These are phyloP conservation scores for Heterodera carotae DNA, from an alignment of 1,140 invertebrate genomes.

Conservation along the genomic window DNA sequence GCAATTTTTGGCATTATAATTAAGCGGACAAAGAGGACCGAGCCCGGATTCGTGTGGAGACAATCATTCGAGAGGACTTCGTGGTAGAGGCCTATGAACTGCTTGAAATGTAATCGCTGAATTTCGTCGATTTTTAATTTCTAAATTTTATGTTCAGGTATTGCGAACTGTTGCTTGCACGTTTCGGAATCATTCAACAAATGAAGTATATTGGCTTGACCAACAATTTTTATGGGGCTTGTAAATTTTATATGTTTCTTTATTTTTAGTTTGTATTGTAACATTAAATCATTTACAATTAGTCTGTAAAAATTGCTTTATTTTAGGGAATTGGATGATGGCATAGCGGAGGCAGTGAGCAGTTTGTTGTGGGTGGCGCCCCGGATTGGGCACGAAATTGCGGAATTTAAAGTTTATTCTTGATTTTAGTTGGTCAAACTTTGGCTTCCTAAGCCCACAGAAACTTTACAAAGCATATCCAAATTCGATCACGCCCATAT, in stretches of 20 bases:
- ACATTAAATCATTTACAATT: no score
- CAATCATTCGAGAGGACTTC: conserved; percentile 98
- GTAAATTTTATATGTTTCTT: no score
- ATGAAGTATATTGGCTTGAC: conserved; percentile 93
- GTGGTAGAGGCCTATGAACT: conserved; percentile 98
- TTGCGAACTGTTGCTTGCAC: conserved; percentile 91
- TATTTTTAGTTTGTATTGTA: no score
- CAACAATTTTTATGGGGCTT: no score
- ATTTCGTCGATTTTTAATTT: conserved; percentile 63
- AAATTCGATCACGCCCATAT: no score
- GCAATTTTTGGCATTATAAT: conserved; percentile 24
- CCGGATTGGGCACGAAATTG: conserved; percentile 70
- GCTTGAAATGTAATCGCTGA: conserved; percentile 85
- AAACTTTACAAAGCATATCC: no score
- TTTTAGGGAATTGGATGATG: conserved; percentile 83
- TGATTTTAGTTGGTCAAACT: neutral
- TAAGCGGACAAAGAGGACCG: conserved; percentile 81
- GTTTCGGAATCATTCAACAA: conserved; percentile 94
- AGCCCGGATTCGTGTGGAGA: conserved; percentile 93
- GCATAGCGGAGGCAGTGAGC: conserved; percentile 90
- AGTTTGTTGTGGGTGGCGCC: conserved; percentile 95
- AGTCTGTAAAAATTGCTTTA: no score
- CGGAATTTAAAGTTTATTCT: conserved; percentile 65
- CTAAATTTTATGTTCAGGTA: conserved; percentile 18
- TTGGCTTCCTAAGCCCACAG: no score